These are phyloP conservation scores for Eretmocerus hayati DNA, from an alignment of 2,888 invertebrate species.

Conservation along the genomic window DNA sequence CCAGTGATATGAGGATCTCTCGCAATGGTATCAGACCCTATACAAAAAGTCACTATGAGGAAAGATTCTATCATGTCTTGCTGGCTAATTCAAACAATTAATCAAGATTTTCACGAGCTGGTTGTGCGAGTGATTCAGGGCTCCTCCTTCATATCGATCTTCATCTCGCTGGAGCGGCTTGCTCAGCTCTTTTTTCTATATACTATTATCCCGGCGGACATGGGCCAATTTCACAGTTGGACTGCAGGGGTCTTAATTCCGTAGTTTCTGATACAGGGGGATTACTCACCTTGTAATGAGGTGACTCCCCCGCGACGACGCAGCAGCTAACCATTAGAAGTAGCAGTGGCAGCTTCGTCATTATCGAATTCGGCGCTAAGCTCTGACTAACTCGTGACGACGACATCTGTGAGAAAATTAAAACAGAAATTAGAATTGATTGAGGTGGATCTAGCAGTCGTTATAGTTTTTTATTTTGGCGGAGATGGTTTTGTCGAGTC, in stretches of 20 bases:
- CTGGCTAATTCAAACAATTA: constrained; percentile 13
- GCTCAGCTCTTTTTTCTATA: too few relatives aligned
- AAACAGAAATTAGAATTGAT: constrained; percentile 2
- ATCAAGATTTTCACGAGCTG: constrained; percentile 9
- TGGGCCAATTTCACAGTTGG: background rate
- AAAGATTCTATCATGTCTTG: too few relatives aligned
- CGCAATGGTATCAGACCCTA: too few relatives aligned
- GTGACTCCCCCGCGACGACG: constrained; percentile 17
- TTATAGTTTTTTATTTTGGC: too few relatives aligned
- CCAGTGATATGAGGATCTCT: too few relatives aligned
- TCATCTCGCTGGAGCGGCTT: background rate
- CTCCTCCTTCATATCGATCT: background rate
- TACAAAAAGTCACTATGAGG: too few relatives aligned
- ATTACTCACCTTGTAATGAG: constrained; percentile 22
- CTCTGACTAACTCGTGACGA: background rate
- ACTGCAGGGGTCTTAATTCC: too few relatives aligned
- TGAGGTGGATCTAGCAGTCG: too few relatives aligned
- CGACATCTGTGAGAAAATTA: constrained; percentile 21
- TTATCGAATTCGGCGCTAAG: background rate
- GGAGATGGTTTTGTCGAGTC: too few relatives aligned
- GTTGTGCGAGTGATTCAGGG: background rate
- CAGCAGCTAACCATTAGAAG: constrained; percentile 3
- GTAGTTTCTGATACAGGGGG: too few relatives aligned
- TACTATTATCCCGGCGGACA: background rate
- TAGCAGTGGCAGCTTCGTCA: constrained; percentile 1